Evolutionary conservation across 23 tunicate species (phyloP).

Genomic region (Aplidium turbinatum): DNA sequence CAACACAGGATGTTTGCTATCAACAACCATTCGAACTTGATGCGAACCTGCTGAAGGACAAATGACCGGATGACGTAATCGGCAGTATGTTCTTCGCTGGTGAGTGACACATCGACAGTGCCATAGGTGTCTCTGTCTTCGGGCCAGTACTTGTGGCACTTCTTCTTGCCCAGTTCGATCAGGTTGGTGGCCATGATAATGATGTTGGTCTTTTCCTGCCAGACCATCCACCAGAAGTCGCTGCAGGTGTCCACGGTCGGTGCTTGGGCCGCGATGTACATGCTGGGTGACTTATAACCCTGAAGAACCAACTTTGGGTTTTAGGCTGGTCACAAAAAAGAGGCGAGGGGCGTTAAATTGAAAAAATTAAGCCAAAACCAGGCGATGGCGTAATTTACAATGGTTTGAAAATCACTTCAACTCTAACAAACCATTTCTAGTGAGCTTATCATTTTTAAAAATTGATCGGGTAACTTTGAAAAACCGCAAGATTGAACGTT

Average conservation of each 20-base stretch:
- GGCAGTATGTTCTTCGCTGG: slow-evolving; percentile 39
- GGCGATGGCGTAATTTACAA: no score
- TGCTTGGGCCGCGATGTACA: slow-evolving; percentile 92
- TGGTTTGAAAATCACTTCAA: no score
- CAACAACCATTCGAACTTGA: no score
- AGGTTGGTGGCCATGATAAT: slow-evolving; percentile 92
- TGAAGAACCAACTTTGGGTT: no score
- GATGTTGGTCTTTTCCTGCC: slow-evolving; percentile 88
- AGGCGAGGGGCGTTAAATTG: no score
- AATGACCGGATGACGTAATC: slow-evolving; percentile 79
- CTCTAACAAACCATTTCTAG: no score
- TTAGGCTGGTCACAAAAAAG: no score
- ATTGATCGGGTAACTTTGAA: no score
- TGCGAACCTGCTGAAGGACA: slow-evolving; percentile 77
- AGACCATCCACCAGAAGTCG: slow-evolving; percentile 96
- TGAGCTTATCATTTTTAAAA: no score
- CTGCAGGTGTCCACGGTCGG: slow-evolving; percentile 72
- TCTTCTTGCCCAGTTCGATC: slow-evolving; percentile 84
- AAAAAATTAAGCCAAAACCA: no score
- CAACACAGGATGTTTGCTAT: no score
- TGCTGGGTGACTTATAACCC: slow-evolving; percentile 80
- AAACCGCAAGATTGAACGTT: no score
- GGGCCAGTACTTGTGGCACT: slow-evolving; percentile 98
- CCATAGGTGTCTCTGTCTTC: slow-evolving; percentile 79
- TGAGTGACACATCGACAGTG: slow-evolving; percentile 58